phyloP scores from a whole-genome alignment of 2,888 invertebrate species.

The Heliconius cydno region DNA sequence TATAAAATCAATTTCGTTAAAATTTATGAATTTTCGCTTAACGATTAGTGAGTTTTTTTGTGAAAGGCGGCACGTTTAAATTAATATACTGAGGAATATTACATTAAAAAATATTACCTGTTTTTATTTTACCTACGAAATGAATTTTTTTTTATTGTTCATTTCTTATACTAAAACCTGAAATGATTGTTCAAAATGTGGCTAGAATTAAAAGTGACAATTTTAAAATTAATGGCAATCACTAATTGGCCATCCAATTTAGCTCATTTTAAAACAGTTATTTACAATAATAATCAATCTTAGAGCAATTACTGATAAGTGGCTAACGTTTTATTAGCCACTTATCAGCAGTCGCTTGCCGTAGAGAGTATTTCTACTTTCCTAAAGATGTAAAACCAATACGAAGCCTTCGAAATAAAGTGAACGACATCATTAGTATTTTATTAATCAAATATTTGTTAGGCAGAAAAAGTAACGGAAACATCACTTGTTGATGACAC shows the following conservation, averaged over 20 bases:
- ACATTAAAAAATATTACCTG: not conserved
- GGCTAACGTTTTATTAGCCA: not conserved
- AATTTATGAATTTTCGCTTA: not conserved
- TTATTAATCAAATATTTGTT: not conserved
- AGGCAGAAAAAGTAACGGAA: not conserved
- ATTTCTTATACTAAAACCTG: too few relatives aligned
- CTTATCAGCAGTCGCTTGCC: not conserved
- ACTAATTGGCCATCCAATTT: constrained; percentile 6
- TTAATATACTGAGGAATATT: not conserved
- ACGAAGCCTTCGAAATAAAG: not conserved
- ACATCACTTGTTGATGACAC: too few relatives aligned
- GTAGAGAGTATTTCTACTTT: not conserved
- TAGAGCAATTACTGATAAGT: not conserved
- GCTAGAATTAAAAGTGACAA: too few relatives aligned
- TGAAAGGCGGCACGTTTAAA: not conserved
- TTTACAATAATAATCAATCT: not conserved
- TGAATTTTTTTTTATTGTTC: not conserved
- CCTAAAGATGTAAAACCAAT: not conserved
- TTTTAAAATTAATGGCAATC: not conserved
- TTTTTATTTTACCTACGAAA: not conserved
- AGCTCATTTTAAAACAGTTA: not conserved
- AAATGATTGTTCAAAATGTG: too few relatives aligned
- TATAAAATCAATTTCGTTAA: constrained; percentile 3
- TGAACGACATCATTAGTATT: not conserved
- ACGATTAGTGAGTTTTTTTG: not conserved